phyloP scores from a whole-genome alignment of 2,113 vertebrate species.

The Podilymbus podiceps region DNA sequence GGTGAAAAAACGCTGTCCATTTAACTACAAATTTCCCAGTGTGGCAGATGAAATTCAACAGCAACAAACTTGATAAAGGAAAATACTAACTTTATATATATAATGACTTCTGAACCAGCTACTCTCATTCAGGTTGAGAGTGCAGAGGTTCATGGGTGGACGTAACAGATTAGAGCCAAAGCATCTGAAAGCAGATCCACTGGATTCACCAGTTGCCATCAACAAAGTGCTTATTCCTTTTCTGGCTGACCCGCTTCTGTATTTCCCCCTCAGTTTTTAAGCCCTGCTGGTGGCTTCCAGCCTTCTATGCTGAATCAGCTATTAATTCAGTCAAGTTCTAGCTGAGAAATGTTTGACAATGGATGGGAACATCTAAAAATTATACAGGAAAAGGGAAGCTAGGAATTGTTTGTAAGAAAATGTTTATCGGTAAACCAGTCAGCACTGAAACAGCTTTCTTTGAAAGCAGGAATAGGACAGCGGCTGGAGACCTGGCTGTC shows the following conservation, averaged over 20 bases:
- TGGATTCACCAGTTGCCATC: not conserved
- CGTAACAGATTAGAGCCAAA: not conserved
- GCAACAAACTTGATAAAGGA: not conserved
- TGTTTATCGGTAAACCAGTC: not conserved
- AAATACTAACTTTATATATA: not conserved
- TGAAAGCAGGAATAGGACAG: not conserved
- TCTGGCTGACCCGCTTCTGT: not conserved
- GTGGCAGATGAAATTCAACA: not conserved
- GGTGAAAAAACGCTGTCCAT: not conserved
- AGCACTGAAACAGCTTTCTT: not conserved
- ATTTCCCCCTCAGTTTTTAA: not conserved
- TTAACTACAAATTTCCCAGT: not conserved
- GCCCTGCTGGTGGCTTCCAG: not conserved
- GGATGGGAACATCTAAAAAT: not conserved
- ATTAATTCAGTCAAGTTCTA: not conserved
- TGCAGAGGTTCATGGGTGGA: not conserved
- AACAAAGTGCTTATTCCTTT: not conserved
- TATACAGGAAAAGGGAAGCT: not conserved
- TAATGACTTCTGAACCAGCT: not conserved
- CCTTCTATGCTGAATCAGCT: not conserved
- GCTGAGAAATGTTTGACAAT: not conserved
- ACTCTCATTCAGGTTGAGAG: not conserved
- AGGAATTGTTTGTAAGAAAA: not conserved
- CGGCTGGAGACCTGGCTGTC: not conserved
- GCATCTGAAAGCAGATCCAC: not conserved